Base-by-base conservation (phyloP, 2,113 vertebrate species). In the Phrynocephalus versicolor region DNA sequence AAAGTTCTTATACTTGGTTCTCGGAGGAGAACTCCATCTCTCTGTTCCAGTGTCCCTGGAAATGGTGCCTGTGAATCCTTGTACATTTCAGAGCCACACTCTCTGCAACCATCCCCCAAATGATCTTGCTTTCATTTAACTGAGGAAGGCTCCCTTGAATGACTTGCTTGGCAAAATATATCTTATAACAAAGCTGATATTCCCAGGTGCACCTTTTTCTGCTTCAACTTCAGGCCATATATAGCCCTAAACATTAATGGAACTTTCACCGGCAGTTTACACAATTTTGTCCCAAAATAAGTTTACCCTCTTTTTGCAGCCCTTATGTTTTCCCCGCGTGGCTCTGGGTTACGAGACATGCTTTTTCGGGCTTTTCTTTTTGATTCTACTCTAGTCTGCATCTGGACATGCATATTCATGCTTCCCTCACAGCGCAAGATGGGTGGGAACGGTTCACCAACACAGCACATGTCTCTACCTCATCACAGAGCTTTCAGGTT, bases 361-460 rank as follows among this genome's bases (percentile, higher is more conserved):
- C 71, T 67, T 13, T 83, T 77, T 51, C 10, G 45, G 73, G 80
- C 45, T 93, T 85, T 84, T 33, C 85, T 45, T 84, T 51, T 87
- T 85, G 85, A 88, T 94, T 88, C 88, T 83, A 92, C 82, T 78
- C 84, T 71, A 88, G 62, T 81, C 62, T 80, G 55, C 87, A 92
- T 87, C 89, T 93, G 79, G 87, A 79, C 92, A 92, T 94, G 93
- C 90, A 90, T 93, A 93, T 92, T 92, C 89, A 90, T 93, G 79
- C 65, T 90, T 80, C 81, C 81, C n/a, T 57, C 82, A 65, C 81
- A 78, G 41, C 1, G 12, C 7, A 70, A 70, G 33, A 78, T 92
- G 92, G 78, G 30, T 69, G 92, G 92, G 67, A 74, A 60, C 0
- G 82, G 79, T 88, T 69, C 67, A 82, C 55, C 45, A 65, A 87